phyloP scores from a whole-genome alignment of 2,888 invertebrate species.

The Scaptomyza reducta region DNA sequence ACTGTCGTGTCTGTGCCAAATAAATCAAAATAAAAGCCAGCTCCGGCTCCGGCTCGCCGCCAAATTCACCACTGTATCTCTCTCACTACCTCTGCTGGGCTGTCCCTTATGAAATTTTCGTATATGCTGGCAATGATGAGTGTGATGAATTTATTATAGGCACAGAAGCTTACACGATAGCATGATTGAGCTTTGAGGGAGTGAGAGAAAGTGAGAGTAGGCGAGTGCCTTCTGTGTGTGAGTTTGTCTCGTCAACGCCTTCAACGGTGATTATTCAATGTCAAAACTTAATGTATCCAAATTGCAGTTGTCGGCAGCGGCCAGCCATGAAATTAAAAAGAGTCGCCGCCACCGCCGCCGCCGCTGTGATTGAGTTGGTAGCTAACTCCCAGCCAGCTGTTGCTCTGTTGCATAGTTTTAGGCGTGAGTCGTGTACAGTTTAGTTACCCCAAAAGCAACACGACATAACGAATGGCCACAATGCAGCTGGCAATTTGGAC shows the following conservation, averaged over 20 bases:
- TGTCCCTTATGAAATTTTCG: conserved; percentile 66
- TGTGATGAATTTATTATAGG: conserved; percentile 75
- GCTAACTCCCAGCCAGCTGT: conserved; percentile 46
- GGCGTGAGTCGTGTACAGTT: conserved; percentile 43
- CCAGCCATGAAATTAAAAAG: conserved; percentile 70
- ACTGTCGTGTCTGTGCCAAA: conserved; percentile 84
- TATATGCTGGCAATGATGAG: conserved; percentile 59
- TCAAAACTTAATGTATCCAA: conserved; percentile 75
- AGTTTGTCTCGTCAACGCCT: conserved; percentile 69
- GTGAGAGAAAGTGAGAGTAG: background rate
- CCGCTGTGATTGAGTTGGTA: conserved; percentile 3
- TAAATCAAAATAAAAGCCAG: conserved; percentile 82
- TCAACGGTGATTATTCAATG: conserved; percentile 73
- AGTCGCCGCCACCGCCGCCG: background rate
- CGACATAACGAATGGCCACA: conserved; percentile 28
- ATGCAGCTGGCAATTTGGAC: conserved; percentile 59
- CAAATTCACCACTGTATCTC: conserved; percentile 13
- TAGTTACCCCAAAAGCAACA: conserved; percentile 13
- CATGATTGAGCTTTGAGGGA: conserved; percentile 47
- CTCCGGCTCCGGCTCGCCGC: conserved; percentile 12
- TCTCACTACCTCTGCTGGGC: background rate
- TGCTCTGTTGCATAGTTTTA: conserved; percentile 59
- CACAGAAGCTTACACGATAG: conserved; percentile 62
- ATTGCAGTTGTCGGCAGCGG: conserved; percentile 73
- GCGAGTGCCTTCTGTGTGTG: conserved; percentile 10